Evolutionary conservation across 2,113 vertebrate genomes (phyloP), one percentile per base, ranked within the genome.

Genomic region (Protobothrops flavoviridis): DNA sequence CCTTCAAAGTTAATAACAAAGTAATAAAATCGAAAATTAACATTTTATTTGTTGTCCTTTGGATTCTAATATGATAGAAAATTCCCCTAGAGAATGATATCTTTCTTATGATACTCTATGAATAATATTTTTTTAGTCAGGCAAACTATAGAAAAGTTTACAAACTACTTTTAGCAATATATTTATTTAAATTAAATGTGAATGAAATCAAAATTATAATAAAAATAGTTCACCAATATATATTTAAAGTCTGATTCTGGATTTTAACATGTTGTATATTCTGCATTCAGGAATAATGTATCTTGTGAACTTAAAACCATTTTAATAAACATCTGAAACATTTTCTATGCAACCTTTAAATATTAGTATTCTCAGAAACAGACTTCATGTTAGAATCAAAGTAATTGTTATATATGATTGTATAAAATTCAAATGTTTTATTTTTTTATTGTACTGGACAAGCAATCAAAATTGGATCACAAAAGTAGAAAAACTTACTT

Each of bases 1-100:
- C 10, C 3, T 94, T 94, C 89, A 5, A 93, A 93, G 88, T 53
- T 81, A 95, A 12, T 0, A 92, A n/a, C 56, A 93, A 91, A 93
- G 3, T 55, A 53, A 69, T 53, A 90, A 90, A 91, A 96, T 0
- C 48, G 0, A 3, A 93, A 89, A 48, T 56, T 93, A 92, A 52
- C 0, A 91, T 92, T 95, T 93, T 92, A 2, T 93, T 93, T 89
- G 87, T 88, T 88, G 0, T 69, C 92, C 74, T 94, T 12, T 90
- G 15, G 7, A 56, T 93, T 85, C 0, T 15, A 90, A 0, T 89
- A 39, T 87, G 85, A 87, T 64, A 93, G 90, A 90, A 56, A 61
- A 2, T 81, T 94, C 23, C 74, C 2, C 53, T 91, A 85, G 10
- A 85, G 33, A 94, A 94, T 11, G 24, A 94, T 52, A 4, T 56